Percentiles rank a stretch among this genome's conserved stretches.
phyloP scores from a whole-genome alignment of 2,888 invertebrate species.

The Plebejus melissa region DNA sequence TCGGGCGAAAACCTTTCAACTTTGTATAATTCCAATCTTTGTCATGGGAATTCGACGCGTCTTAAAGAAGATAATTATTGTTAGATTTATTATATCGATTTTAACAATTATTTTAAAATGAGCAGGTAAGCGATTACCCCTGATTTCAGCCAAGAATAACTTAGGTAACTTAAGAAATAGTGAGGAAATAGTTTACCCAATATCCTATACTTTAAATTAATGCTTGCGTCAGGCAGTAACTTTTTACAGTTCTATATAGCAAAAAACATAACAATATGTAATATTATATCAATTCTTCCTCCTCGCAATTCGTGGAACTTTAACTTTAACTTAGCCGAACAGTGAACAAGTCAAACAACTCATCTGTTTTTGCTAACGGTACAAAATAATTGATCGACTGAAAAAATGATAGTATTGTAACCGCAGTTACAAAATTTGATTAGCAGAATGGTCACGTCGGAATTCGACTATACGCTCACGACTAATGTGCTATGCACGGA shows the following conservation, averaged over 20 bases:
- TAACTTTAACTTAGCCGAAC: neutral
- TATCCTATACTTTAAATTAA: no score
- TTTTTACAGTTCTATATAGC: no score
- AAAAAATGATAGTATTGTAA: constrained; percentile 74
- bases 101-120: no score
- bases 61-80: neutral
- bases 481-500: constrained; percentile 26
- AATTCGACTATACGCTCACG: constrained; percentile 56
- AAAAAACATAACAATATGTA: no score
- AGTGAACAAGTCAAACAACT: constrained; percentile 18
- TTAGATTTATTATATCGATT: neutral
- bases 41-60: neutral
- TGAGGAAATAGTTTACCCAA: no score
- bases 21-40: constrained; percentile 13
- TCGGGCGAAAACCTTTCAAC: constrained; percentile 11
- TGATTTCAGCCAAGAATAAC: no score
- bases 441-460: constrained; percentile 76
- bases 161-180: no score
- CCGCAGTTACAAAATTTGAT: constrained; percentile 78
- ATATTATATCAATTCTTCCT: neutral
- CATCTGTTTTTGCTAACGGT: constrained; percentile 58
- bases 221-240: no score
- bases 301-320: neutral
- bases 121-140: no score
- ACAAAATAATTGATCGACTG: constrained; percentile 62